Conservation (phyloP, 2,888 invertebrate genomes). For the Drosophila rubida region DNA sequence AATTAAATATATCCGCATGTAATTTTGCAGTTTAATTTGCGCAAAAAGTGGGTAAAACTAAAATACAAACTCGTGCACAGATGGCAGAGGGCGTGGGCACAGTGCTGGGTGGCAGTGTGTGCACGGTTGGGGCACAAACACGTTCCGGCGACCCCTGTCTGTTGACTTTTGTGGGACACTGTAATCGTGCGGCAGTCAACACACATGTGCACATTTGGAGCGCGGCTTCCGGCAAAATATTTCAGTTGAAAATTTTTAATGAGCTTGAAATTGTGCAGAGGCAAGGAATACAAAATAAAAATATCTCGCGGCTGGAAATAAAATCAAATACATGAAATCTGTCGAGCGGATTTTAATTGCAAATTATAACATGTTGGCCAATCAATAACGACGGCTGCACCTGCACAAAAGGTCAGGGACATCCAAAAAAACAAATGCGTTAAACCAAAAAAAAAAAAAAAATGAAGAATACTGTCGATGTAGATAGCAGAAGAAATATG, state of each 20-base stretch:
- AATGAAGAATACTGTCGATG: background rate
- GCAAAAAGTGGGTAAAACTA: conserved; percentile 62
- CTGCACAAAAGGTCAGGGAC: background rate
- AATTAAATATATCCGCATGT: conserved; percentile 76
- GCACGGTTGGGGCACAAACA: background rate
- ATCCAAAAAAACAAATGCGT: background rate
- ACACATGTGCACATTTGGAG: conserved; percentile 38
- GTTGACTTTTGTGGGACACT: conserved; percentile 43
- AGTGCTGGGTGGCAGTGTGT: conserved; percentile 24
- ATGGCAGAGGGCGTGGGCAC: conserved; percentile 15
- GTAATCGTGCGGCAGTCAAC: conserved; percentile 41
- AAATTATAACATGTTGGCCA: conserved; percentile 29
- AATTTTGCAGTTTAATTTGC: conserved; percentile 68
- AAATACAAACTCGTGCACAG: conserved; percentile 48
- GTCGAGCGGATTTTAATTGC: conserved; percentile 35
- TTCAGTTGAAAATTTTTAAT: conserved; percentile 81
- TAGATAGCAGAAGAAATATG: too few species aligned
- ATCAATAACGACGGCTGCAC: conserved; percentile 21
- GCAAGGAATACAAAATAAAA: conserved; percentile 33
- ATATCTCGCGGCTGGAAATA: conserved; percentile 27
- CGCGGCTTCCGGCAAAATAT: conserved; percentile 74
- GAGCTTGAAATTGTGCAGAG: conserved; percentile 69
- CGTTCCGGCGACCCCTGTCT: background rate
- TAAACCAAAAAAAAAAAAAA: conserved; percentile 6
- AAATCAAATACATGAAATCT: conserved; percentile 30